phyloP scores from a whole-genome alignment of 2,113 vertebrate genomes.

The Cynocephalus volans region DNA sequence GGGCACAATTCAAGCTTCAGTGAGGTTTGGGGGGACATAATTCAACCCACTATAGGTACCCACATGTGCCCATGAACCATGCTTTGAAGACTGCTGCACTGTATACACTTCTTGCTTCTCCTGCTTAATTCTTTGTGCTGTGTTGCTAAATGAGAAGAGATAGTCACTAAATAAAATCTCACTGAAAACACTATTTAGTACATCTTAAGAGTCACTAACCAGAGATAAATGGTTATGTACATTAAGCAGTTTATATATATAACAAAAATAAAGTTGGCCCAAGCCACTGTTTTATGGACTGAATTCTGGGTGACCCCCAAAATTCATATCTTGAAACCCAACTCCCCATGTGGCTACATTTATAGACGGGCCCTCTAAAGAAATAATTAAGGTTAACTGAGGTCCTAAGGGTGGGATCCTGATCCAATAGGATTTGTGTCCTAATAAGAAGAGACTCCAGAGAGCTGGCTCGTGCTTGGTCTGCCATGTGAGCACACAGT shows the following conservation, averaged over 20 bases:
- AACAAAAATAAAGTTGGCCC: neutral
- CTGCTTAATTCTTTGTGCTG: neutral
- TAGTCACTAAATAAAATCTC: neutral
- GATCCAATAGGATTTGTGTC: neutral
- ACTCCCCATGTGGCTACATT: neutral
- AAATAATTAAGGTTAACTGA: neutral
- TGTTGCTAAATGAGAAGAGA: conserved; percentile 20
- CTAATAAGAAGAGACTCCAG: neutral
- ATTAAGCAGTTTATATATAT: neutral
- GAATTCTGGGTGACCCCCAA: neutral
- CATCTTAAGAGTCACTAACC: neutral
- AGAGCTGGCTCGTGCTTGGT: neutral
- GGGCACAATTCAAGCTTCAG: no score
- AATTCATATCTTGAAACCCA: neutral
- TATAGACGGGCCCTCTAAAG: neutral
- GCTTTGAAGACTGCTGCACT: neutral
- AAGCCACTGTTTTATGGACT: neutral
- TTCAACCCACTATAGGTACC: no score
- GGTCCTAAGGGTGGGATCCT: neutral
- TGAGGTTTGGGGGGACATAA: no score
- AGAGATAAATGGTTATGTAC: neutral
- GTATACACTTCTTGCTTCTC: neutral
- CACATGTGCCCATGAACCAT: neutral
- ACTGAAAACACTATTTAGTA: neutral
- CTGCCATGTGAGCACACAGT: neutral